phyloP scores from a whole-genome alignment of 2,113 vertebrate species.

The Hemibagrus wyckioides region DNA sequence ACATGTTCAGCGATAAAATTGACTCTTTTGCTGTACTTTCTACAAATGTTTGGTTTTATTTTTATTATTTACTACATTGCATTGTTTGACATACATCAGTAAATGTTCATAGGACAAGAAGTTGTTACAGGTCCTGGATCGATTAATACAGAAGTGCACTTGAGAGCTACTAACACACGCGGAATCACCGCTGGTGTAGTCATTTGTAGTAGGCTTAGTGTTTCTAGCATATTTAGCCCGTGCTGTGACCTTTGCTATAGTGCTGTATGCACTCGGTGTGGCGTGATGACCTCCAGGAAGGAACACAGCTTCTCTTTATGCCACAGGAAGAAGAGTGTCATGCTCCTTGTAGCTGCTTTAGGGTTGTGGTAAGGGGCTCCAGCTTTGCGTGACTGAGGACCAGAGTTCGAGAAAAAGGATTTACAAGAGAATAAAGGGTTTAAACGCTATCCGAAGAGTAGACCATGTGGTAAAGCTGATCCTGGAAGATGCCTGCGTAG shows the following conservation, averaged over 20 bases:
- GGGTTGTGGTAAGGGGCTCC: conserved; percentile 7
- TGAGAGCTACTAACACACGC: conserved; percentile 1
- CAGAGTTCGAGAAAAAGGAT: background rate
- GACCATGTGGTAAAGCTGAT: conserved; percentile 70
- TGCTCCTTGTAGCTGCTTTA: background rate
- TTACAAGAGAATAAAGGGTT: background rate
- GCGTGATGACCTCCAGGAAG: background rate
- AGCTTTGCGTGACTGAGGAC: background rate
- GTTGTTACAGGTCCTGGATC: background rate
- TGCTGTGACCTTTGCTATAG: background rate
- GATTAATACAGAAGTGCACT: background rate
- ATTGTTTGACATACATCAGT: conserved; percentile 5
- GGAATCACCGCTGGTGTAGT: background rate
- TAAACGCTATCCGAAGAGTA: conserved; percentile 55
- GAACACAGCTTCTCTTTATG: background rate
- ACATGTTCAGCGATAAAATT: background rate
- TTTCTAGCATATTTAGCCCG: background rate
- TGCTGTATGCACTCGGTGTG: background rate
- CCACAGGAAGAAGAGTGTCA: background rate
- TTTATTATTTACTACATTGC: conserved; percentile 10
- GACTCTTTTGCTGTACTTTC: background rate
- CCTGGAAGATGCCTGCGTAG: conserved; percentile 63
- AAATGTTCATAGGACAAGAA: conserved; percentile 18
- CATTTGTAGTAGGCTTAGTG: background rate
- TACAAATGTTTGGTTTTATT: conserved; percentile 47